A percentile compares a stretch with the other conserved stretches of the same genome.
These are phyloP conservation scores for Hoplodrina blanda DNA, from an alignment of 2,888 invertebrate genomes.

Conservation along the genomic window DNA sequence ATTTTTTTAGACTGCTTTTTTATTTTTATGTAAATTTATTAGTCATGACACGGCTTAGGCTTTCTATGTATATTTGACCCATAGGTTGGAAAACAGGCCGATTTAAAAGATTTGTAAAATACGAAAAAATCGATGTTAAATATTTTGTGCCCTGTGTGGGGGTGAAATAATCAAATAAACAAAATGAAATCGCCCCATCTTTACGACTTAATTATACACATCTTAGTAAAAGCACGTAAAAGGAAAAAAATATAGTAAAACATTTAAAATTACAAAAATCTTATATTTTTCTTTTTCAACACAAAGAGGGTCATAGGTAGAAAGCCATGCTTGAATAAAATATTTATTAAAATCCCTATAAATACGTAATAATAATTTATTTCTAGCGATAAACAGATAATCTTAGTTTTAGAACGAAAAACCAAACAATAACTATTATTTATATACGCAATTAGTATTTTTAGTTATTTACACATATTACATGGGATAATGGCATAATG, in stretches of 20 bases:
- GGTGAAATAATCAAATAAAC: too few relatives aligned
- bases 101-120: too few relatives aligned
- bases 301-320: not conserved
- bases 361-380: conserved; percentile 47
- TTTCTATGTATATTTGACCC: conserved; percentile 13
- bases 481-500: not conserved
- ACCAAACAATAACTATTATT: conserved; percentile 80
- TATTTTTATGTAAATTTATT: not conserved
- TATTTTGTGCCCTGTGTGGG: too few relatives aligned
- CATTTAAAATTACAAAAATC: too few relatives aligned
- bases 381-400: conserved; percentile 62
- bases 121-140: too few relatives aligned
- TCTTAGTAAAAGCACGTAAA: too few relatives aligned
- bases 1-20: not conserved
- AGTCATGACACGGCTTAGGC: not conserved
- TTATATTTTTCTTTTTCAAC: too few relatives aligned
- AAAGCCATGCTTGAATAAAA: conserved; percentile 16
- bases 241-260: too few relatives aligned
- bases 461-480: conserved; percentile 66
- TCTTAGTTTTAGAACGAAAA: conserved; percentile 81
- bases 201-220: too few relatives aligned
- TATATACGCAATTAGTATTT: conserved; percentile 71
- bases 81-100: not conserved
- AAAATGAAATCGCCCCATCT: too few relatives aligned
- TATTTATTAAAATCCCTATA: conserved; percentile 4